These are phyloP conservation scores for Pelvicachromis taeniatus DNA, from an alignment of 2,113 vertebrate species.

Conservation along the genomic window DNA sequence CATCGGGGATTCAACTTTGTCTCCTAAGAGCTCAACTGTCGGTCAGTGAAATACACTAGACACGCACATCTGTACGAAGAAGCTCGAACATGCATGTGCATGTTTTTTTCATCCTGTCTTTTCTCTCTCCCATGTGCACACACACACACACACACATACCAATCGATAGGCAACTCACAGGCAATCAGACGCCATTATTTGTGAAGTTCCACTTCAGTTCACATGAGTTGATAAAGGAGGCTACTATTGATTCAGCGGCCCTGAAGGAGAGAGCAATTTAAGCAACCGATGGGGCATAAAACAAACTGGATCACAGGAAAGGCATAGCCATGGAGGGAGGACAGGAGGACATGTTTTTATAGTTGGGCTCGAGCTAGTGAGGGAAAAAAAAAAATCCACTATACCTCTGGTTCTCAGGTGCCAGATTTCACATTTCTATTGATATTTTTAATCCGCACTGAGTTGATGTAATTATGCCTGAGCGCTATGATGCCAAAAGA, in stretches of 20 bases:
- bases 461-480: slow-evolving; percentile 9
- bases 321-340: slow-evolving; percentile 28
- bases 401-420: not conserved
- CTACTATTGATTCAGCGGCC: slow-evolving; percentile 80
- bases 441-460: slow-evolving; percentile 21
- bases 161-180: slow-evolving; percentile 79
- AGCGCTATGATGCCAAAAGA: slow-evolving; percentile 4
- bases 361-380: not conserved
- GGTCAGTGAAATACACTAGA: not conserved
- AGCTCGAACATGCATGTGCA: slow-evolving; percentile 17
- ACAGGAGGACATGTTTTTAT: slow-evolving; percentile 30
- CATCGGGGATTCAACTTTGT: not conserved
- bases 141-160: slow-evolving; percentile 25
- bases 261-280: slow-evolving; percentile 84
- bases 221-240: slow-evolving; percentile 81
- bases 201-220: slow-evolving; percentile 89
- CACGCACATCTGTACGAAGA: not conserved
- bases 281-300: slow-evolving; percentile 78
- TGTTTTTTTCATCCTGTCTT: slow-evolving; percentile 22
- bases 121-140: slow-evolving; percentile 1
- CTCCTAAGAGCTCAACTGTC: not conserved
- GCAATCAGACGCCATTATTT: slow-evolving; percentile 88
- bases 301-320: slow-evolving; percentile 70
- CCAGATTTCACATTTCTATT: slow-evolving; percentile 23
- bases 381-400: not conserved